Evolutionary conservation across 37 sponge, comb jelly and placozoan genomes (phyloP), one percentile per base, ranked within the genome.

Genomic region (Aplysina aerophoba): DNA sequence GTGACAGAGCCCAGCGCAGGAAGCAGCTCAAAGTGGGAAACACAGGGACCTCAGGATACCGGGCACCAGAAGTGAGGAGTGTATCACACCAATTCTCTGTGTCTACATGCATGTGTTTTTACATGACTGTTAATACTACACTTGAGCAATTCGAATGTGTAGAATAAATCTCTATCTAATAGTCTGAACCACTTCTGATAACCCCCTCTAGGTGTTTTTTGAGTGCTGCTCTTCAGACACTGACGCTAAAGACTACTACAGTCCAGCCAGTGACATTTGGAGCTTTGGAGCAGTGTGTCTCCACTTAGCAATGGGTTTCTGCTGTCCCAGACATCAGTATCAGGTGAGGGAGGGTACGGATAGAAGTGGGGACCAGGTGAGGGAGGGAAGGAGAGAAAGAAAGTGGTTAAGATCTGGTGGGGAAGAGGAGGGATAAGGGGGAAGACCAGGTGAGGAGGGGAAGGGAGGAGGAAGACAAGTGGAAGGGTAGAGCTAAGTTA

Each of bases 231-330:
- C 31, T 69, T 69, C 71, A 31, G 71, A 69, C 34, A 30, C 6
- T 17, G 30, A 69, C 30, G 71, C 13, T 35, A 33, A 33, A 17
- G 35, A 69, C 28, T 69, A 69, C 71, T 69, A 34, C 71, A 69
- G 71, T 69, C 71, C 71, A 31, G 71, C 71, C 71, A 69, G 71
- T 69, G 71, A 69, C 34, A 69, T 69, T 1, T 69, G 71, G 71
- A 35, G 35, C 28, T 30, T 69, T 31, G 71, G 71, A 69, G 71
- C 35, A 34, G 71, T 69, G 28, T 30, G 31, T n/a, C 28, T 69
- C 4, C 71, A 69, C 34, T 1, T 35, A 17, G 71, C 34, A 35
- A 69, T 69, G 71, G 71, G 71, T 6, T 69, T 69, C 71, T 69
- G 31, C 34, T 31, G 33, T 30, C 71, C 71, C 28, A 69, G 71